These are phyloP conservation scores for Laothoe populi DNA, from an alignment of 2,888 invertebrate species.

Conservation along the genomic window DNA sequence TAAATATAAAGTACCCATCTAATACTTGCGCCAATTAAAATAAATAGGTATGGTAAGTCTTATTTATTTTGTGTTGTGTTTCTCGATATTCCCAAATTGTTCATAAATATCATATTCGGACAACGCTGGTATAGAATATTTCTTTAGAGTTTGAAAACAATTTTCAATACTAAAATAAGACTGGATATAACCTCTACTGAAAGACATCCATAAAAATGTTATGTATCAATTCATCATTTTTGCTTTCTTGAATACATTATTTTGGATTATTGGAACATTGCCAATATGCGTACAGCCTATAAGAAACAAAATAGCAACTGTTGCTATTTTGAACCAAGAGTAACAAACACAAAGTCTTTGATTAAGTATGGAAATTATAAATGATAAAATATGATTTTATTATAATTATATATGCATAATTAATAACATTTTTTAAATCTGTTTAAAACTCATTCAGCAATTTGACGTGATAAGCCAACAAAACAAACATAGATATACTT, in stretches of 20 bases:
- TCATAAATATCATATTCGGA: neutral
- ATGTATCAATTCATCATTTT: constrained; percentile 10
- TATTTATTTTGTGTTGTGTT: neutral
- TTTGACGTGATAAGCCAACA: too few relatives aligned
- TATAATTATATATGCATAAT: too few relatives aligned
- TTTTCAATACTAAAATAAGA: constrained; percentile 1
- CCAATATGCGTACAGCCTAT: neutral
- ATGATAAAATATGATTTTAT: too few relatives aligned
- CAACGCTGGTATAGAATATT: neutral
- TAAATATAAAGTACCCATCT: neutral
- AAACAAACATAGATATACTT: too few relatives aligned
- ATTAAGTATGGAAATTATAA: too few relatives aligned
- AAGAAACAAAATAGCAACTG: neutral
- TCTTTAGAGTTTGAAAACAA: neutral
- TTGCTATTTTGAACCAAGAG: neutral
- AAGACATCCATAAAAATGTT: constrained; percentile 13
- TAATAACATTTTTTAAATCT: too few relatives aligned
- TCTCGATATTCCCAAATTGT: neutral
- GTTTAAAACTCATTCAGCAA: too few relatives aligned
- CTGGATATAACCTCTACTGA: constrained; percentile 6
- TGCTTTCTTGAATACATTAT: constrained; percentile 11
- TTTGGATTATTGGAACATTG: constrained; percentile 4
- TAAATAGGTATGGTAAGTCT: too few relatives aligned
- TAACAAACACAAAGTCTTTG: too few relatives aligned
- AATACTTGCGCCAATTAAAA: too few relatives aligned